These are phyloP conservation scores for Bombylius discolor DNA, from an alignment of 2,888 invertebrate species.

Conservation along the genomic window DNA sequence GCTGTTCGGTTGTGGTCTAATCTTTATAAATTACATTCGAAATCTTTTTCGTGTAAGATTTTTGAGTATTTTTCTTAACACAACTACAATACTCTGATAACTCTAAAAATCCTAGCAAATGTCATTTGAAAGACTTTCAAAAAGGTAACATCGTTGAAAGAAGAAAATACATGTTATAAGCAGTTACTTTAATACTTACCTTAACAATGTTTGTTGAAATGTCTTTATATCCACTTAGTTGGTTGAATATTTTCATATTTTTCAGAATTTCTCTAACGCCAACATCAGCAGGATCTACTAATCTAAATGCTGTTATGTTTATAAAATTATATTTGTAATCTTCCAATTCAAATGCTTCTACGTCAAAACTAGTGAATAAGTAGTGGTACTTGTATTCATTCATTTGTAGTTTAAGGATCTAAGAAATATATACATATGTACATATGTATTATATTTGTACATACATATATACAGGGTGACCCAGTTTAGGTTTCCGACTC, in stretches of 20 bases:
- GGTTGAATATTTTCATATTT: slow-evolving; percentile 56
- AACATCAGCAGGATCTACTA: slow-evolving; percentile 59
- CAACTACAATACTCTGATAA: no score
- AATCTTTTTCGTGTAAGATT: no score
- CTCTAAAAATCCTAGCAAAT: no score
- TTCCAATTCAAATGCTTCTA: slow-evolving; percentile 76
- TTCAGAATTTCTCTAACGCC: slow-evolving; percentile 53
- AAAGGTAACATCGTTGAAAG: no score
- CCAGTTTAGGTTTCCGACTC: no score
- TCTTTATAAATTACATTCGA: no score
- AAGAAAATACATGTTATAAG: no score
- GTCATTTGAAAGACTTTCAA: no score
- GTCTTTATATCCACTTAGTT: not conserved
- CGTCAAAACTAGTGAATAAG: slow-evolving; percentile 66
- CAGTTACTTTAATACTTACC: not conserved
- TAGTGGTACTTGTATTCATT: slow-evolving; percentile 76
- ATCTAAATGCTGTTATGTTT: slow-evolving; percentile 86
- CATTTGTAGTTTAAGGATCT: slow-evolving; percentile 55
- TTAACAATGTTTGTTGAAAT: not conserved
- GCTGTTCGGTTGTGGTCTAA: no score
- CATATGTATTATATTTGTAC: no score
- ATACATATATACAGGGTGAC: no score
- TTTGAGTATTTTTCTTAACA: no score
- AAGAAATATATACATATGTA: slow-evolving; percentile 17
- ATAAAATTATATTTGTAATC: slow-evolving; percentile 89